These are phyloP conservation scores for Neoitamus cyanurus DNA, from an alignment of 2,888 invertebrate species.

Conservation along the genomic window DNA sequence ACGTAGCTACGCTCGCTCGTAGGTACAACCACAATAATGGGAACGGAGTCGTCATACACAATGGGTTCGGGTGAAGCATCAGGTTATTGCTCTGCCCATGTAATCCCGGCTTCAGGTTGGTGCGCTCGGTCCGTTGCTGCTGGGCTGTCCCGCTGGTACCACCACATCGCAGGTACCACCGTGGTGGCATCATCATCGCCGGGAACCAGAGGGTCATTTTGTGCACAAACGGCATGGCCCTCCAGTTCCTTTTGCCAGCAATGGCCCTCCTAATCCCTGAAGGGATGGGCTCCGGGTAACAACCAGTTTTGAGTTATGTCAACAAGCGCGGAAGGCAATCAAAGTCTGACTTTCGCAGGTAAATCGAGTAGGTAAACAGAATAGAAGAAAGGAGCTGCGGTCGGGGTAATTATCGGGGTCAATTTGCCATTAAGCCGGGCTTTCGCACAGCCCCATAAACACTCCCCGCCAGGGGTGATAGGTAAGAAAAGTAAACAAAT, in stretches of 20 bases:
- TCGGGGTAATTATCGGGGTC: conserved; percentile 23
- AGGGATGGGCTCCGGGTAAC: neutral
- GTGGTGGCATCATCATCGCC: neutral
- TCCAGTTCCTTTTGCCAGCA: neutral
- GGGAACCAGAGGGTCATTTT: neutral
- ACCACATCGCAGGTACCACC: neutral
- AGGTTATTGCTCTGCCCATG: conserved; percentile 26
- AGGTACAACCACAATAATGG: conserved; percentile 28
- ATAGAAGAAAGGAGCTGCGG: neutral
- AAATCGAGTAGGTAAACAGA: neutral
- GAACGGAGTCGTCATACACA: conserved; percentile 9
- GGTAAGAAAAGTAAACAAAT: conserved; percentile 33
- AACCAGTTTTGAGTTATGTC: conserved; percentile 42
- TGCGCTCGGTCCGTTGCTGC: neutral
- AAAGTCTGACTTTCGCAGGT: conserved; percentile 28
- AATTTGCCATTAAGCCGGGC: neutral
- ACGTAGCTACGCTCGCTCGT: neutral
- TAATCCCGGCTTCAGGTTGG: conserved; percentile 8
- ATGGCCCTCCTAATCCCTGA: neutral
- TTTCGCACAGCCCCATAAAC: neutral
- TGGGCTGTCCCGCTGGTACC: neutral
- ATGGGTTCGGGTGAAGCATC: conserved; percentile 18
- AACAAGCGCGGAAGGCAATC: conserved; percentile 2
- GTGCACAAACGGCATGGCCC: neutral
- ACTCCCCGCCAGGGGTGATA: neutral